phyloP scores from a whole-genome alignment of 2,113 vertebrate species.

The Formicarius rufipectus region DNA sequence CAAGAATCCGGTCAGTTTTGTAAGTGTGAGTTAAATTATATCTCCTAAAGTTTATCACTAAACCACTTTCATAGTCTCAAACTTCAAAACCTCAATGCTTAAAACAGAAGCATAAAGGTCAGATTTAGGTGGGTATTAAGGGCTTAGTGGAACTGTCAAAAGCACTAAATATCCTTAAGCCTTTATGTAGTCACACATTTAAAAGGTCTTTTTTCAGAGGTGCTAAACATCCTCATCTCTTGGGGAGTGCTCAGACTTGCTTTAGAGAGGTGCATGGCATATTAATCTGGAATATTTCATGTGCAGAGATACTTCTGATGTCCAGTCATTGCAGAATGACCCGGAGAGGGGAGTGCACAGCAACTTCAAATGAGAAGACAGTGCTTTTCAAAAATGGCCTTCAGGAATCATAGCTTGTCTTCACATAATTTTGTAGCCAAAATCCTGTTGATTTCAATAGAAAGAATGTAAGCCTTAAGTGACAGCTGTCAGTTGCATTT shows the following conservation, averaged over 20 bases:
- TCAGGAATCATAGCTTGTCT: not conserved
- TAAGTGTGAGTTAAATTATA: not conserved
- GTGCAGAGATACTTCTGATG: not conserved
- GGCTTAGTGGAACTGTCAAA: not conserved
- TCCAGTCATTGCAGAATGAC: not conserved
- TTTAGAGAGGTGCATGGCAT: not conserved
- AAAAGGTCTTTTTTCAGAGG: not conserved
- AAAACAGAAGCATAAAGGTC: not conserved
- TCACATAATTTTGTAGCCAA: not conserved
- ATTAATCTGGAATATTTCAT: not conserved
- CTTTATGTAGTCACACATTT: not conserved
- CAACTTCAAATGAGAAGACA: not conserved
- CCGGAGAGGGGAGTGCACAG: not conserved
- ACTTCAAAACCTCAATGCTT: not conserved
- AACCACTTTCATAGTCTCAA: not conserved
- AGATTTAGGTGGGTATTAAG: not conserved
- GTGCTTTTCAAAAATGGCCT: not conserved
- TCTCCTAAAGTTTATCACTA: not conserved
- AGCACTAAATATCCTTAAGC: not conserved
- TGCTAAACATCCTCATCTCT: conserved; percentile 3
- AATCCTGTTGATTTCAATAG: not conserved
- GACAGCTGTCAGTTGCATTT: not conserved
- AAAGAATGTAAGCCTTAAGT: not conserved
- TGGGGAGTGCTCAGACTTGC: not conserved
- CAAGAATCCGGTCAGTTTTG: not conserved